phyloP scores from a whole-genome alignment of 2,888 invertebrate genomes.

The Melanostoma scalare region DNA sequence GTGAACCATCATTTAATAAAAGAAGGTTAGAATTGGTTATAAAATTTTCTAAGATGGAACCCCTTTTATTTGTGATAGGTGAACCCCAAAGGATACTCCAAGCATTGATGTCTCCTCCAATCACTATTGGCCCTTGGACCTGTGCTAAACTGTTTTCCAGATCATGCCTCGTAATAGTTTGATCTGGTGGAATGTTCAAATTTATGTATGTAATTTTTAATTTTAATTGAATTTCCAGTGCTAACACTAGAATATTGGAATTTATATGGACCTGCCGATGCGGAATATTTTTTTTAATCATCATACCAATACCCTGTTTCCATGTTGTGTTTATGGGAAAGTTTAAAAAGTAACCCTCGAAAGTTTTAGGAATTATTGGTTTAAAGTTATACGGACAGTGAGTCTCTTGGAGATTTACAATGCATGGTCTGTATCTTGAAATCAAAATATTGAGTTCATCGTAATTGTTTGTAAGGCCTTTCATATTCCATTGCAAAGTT shows the following conservation, averaged over 20 bases:
- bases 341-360: constrained; percentile 9
- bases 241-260: constrained; percentile 14
- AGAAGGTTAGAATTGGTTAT: not conserved
- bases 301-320: constrained; percentile 10
- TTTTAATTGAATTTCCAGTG: not conserved
- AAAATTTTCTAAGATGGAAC: not conserved
- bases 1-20: constrained; percentile 1
- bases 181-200: constrained; percentile 19
- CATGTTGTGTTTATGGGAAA: not conserved
- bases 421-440: constrained; percentile 9
- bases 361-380: not conserved
- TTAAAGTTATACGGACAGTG: constrained; percentile 17
- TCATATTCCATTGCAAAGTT: constrained; percentile 12
- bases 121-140: not conserved
- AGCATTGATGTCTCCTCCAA: constrained; percentile 11
- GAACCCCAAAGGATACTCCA: constrained; percentile 10
- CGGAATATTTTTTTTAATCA: constrained; percentile 14
- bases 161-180: constrained; percentile 1
- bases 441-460: constrained; percentile 22
- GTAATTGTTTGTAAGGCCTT: constrained; percentile 19
- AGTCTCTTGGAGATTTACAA: constrained; percentile 18
- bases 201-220: constrained; percentile 21
- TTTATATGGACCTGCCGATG: not conserved
- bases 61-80: constrained; percentile 13
- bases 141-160: constrained; percentile 15